These are phyloP conservation scores for Metridium senile DNA, from an alignment of 92 coral and sea anemone genomes.

Conservation along the genomic window DNA sequence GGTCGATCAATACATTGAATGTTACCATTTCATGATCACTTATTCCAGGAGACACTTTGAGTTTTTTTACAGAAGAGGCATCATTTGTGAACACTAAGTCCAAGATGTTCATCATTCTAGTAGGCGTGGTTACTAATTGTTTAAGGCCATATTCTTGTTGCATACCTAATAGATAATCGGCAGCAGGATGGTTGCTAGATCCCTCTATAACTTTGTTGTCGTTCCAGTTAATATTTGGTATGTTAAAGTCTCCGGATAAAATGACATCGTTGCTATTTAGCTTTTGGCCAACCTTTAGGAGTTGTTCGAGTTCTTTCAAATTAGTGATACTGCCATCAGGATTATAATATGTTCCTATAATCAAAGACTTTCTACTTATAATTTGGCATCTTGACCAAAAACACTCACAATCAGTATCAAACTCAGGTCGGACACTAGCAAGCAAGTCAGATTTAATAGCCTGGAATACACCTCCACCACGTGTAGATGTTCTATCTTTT, in stretches of 20 bases:
- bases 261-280: slow-evolving; percentile 41
- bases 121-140: slow-evolving; percentile 1
- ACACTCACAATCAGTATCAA: not conserved
- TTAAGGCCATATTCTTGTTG: not conserved
- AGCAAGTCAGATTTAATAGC: not conserved
- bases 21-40: slow-evolving; percentile 68
- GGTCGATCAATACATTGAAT: slow-evolving; percentile 35
- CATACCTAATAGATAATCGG: not conserved
- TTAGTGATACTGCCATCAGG: slow-evolving; percentile 42
- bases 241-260: slow-evolving; percentile 28
- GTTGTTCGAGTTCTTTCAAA: slow-evolving; percentile 41
- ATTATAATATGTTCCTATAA: slow-evolving; percentile 24
- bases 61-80: slow-evolving; percentile 31
- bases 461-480: not conserved
- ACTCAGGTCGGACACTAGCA: not conserved
- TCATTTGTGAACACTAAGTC: slow-evolving; percentile 50
- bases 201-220: not conserved
- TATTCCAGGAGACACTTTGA: slow-evolving; percentile 49
- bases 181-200: not conserved
- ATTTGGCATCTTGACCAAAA: slow-evolving; percentile 1
- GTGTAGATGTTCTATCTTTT: not conserved
- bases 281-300: slow-evolving; percentile 37
- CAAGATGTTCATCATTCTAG: slow-evolving; percentile 41
- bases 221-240: slow-evolving; percentile 30
- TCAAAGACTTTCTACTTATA: not conserved